Evolutionary conservation across 2,888 invertebrate species (phyloP), one percentile per base, ranked within the genome.

Genomic region (Heliconius sara): DNA sequence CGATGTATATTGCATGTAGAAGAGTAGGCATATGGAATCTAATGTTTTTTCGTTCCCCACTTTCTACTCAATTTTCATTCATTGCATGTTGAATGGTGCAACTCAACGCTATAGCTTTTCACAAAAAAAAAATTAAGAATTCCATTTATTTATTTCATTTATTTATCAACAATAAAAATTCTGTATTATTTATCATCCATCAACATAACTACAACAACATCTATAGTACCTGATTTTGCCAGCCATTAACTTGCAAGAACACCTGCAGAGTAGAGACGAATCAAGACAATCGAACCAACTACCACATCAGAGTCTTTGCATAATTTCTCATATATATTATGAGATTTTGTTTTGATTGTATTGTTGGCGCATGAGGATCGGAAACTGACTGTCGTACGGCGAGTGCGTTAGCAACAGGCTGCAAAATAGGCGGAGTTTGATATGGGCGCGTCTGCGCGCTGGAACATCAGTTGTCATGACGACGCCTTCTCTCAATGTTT

Each of bases 401-500:
- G 83, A 84, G 78, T 84, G 84, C 89, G 89, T 87, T 88, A 94
- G 93, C 95, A 95, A 95, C 95, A 95, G 95, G 95, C 95, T 91
- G 92, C 87, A 86, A 84, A 83, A 85, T 79, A 89, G 95, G 94
- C 91, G 94, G 93, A 91, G 93, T 88, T 84, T 85, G 76, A 73
- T 83, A 84, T 78, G 82, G 84, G 83, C 90, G 91, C 92, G 93
- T 85, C 88, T 93, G 95, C 95, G 95, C 92, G 87, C 73, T 86
- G 81, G 83, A 79, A 80, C 81, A 80, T 77, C 87, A 84, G 95
- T 95, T 92, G 89, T 90, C 89, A 95, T 95, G 93, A 89, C 90
- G 85, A 95, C 95, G 92, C 92, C 92, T 92, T 90, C 91, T 90
- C 88, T 85, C 85, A 87, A 87, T 95, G 94, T 94, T 95, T 94